Evolutionary conservation across 2,888 invertebrate genomes (phyloP).

Genomic region (Ornithoptera alexandrae): DNA sequence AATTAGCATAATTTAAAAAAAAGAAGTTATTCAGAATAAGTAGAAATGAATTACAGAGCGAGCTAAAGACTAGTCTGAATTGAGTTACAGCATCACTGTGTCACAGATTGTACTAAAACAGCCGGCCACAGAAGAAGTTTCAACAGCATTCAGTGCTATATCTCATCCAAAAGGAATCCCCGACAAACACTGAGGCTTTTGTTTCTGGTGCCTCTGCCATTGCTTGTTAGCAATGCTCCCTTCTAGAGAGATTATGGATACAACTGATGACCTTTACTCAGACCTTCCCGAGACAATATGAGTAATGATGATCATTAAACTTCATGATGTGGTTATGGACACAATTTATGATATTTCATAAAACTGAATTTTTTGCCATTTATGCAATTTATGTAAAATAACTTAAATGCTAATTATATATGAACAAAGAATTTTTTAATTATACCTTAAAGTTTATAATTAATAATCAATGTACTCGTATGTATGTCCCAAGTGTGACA

Average conservation of each 20-base stretch:
- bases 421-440: not conserved
- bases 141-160: constrained; percentile 73
- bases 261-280: constrained; percentile 81
- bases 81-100: constrained; percentile 81
- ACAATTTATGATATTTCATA: too few species aligned
- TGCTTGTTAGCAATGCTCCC: constrained; percentile 80
- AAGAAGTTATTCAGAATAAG: constrained; percentile 52
- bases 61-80: constrained; percentile 90
- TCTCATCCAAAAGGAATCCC: constrained; percentile 75
- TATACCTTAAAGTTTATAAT: constrained; percentile 25
- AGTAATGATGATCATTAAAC: constrained; percentile 51
- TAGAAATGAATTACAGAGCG: constrained; percentile 56
- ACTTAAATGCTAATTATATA: too few species aligned
- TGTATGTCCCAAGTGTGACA: constrained; percentile 86
- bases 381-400: too few species aligned
- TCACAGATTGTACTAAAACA: constrained; percentile 87
- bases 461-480: constrained; percentile 75
- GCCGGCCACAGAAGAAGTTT: constrained; percentile 83
- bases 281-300: constrained; percentile 87
- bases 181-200: constrained; percentile 60
- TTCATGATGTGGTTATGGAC: not conserved
- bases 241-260: constrained; percentile 79
- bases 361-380: too few species aligned
- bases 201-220: constrained; percentile 85
- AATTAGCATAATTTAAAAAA: not conserved